phyloP scores from a whole-genome alignment of 2,113 vertebrate species.

The Salvelinus namaycush region DNA sequence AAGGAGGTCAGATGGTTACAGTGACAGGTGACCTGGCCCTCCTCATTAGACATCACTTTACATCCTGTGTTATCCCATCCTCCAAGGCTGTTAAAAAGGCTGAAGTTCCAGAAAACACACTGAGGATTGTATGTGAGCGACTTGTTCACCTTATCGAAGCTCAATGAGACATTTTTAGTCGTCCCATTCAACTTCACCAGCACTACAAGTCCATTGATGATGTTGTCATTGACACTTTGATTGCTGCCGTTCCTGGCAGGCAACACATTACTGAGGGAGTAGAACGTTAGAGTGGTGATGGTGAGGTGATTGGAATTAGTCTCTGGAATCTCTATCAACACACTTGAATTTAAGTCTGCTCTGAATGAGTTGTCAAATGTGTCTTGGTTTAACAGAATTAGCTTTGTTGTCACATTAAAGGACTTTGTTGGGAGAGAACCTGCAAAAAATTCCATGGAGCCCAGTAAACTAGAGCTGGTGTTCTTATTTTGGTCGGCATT shows the following conservation, averaged over 20 bases:
- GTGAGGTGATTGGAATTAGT: not conserved
- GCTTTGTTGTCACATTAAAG: constrained; percentile 17
- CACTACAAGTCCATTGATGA: constrained; percentile 73
- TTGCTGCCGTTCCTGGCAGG: constrained; percentile 44
- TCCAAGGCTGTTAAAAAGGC: constrained; percentile 32
- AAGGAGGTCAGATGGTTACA: constrained; percentile 83
- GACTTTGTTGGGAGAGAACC: constrained; percentile 7
- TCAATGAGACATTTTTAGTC: constrained; percentile 61
- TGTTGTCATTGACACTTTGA: not conserved
- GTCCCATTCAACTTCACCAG: constrained; percentile 65
- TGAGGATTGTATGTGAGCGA: constrained; percentile 42
- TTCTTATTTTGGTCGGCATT: constrained; percentile 40
- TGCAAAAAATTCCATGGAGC: constrained; percentile 73
- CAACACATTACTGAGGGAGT: constrained; percentile 71
- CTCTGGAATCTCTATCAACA: constrained; percentile 62
- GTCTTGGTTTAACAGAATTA: constrained; percentile 51
- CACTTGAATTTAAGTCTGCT: constrained; percentile 39
- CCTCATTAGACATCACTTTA: not conserved
- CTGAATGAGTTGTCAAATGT: constrained; percentile 24
- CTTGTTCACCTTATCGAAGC: constrained; percentile 69
- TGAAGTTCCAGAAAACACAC: constrained; percentile 83
- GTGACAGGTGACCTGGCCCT: constrained; percentile 61
- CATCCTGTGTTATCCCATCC: constrained; percentile 76
- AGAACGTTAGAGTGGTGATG: constrained; percentile 71
- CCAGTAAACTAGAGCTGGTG: constrained; percentile 68